A percentile compares a stretch with the other conserved stretches of the same genome.
Conservation (phyloP, 2,113 vertebrate genomes). For the Platichthys stellatus region DNA sequence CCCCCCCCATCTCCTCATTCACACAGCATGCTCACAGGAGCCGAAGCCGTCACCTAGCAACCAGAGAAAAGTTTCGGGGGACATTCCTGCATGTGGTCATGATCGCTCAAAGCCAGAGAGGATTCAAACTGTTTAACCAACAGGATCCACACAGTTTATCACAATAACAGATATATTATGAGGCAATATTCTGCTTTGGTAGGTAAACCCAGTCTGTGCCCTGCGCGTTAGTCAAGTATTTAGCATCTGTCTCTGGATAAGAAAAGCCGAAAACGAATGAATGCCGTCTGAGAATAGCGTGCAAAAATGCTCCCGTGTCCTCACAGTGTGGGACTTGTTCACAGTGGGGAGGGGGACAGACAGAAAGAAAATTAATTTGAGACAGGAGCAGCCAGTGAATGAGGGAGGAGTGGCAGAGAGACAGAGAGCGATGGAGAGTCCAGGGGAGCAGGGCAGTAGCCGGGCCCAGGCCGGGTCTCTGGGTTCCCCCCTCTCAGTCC, state of each 20-base stretch:
- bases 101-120: slow-evolving; percentile 37
- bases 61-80: slow-evolving; percentile 59
- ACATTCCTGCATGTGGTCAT: slow-evolving; percentile 69
- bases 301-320: slow-evolving; percentile 65
- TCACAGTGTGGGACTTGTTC: slow-evolving; percentile 78
- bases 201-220: slow-evolving; percentile 33
- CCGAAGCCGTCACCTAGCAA: slow-evolving; percentile 81
- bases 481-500: slow-evolving; percentile 41
- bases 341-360: slow-evolving; percentile 62
- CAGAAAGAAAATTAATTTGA: slow-evolving; percentile 73
- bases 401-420: slow-evolving; percentile 47
- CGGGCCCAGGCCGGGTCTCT: slow-evolving; percentile 58
- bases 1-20: slow-evolving; percentile 72
- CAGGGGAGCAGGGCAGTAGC: slow-evolving; percentile 57
- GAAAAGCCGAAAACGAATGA: slow-evolving; percentile 66
- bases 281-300: slow-evolving; percentile 65
- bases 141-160: slow-evolving; percentile 18
- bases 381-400: slow-evolving; percentile 56
- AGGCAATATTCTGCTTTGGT: slow-evolving; percentile 18
- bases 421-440: slow-evolving; percentile 48
- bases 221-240: slow-evolving; percentile 36
- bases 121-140: slow-evolving; percentile 47
- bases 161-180: slow-evolving; percentile 11
- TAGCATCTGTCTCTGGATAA: slow-evolving; percentile 56
- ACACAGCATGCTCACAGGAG: slow-evolving; percentile 79